Percentiles rank a stretch among this genome's conserved stretches.
Conservation (phyloP, 1,140 invertebrate genomes). For the Maniola jurtina region DNA sequence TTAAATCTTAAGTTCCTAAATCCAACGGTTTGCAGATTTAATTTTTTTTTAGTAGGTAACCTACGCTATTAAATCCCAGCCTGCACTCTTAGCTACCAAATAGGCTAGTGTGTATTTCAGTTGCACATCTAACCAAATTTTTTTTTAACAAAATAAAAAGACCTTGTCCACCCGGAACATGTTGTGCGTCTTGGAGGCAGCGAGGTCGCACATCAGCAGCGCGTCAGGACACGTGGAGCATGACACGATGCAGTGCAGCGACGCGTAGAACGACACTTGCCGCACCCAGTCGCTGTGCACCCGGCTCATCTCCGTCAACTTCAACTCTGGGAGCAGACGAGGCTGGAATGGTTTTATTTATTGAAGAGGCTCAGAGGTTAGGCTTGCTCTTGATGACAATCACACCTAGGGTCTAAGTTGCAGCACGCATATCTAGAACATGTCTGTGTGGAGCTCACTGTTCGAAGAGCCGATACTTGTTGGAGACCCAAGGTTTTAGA, state of each 20-base stretch:
- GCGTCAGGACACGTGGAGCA: constrained; percentile 72
- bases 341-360: constrained; percentile 33
- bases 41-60: not conserved
- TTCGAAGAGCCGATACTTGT: too few relatives aligned
- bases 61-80: not conserved
- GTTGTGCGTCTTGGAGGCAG: constrained; percentile 59
- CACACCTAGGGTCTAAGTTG: too few relatives aligned
- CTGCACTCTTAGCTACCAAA: too few relatives aligned
- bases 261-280: constrained; percentile 82
- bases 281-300: constrained; percentile 82
- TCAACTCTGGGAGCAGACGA: constrained; percentile 62
- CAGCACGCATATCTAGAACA: too few relatives aligned
- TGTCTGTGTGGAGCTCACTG: too few relatives aligned
- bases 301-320: constrained; percentile 76
- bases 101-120: too few relatives aligned
- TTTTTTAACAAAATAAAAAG: not conserved
- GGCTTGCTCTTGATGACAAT: not conserved
- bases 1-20: too few relatives aligned
- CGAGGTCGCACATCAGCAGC: constrained; percentile 64
- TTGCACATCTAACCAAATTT: too few relatives aligned
- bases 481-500: too few relatives aligned
- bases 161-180: constrained; percentile 65
- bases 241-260: constrained; percentile 78
- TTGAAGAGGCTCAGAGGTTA: not conserved
- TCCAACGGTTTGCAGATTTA: too few relatives aligned